phyloP scores from a whole-genome alignment of 2,113 vertebrate species.

The Upupa epops region DNA sequence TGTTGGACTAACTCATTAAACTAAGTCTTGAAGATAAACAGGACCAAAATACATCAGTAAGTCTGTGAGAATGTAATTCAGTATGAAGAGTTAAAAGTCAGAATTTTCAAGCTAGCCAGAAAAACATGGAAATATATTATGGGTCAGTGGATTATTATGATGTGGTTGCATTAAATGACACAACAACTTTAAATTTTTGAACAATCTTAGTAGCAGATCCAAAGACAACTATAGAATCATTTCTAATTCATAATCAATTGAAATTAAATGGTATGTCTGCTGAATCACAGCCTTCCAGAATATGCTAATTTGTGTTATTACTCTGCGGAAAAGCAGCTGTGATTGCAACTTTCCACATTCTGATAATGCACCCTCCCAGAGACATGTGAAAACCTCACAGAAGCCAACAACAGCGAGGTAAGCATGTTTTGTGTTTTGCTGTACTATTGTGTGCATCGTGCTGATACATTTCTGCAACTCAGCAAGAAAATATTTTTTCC shows the following conservation, averaged over 20 bases:
- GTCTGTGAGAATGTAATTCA: neutral
- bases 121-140: neutral
- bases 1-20: neutral
- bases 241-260: slow-evolving; percentile 39
- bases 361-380: neutral
- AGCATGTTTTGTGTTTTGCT: neutral
- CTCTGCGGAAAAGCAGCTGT: neutral
- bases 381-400: neutral
- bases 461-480: slow-evolving; percentile 19
- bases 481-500: neutral
- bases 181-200: neutral
- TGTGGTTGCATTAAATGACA: neutral
- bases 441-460: neutral
- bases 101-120: neutral
- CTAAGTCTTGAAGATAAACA: neutral
- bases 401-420: neutral
- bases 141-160: neutral
- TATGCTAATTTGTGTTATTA: slow-evolving; percentile 2
- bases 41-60: neutral
- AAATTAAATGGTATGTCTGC: slow-evolving; percentile 27
- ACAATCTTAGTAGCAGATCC: neutral
- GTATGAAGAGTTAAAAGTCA: neutral
- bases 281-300: neutral
- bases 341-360: neutral
- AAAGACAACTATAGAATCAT: neutral